phyloP scores from a whole-genome alignment of 2,888 invertebrate genomes.

The Nomada goodeniana region DNA sequence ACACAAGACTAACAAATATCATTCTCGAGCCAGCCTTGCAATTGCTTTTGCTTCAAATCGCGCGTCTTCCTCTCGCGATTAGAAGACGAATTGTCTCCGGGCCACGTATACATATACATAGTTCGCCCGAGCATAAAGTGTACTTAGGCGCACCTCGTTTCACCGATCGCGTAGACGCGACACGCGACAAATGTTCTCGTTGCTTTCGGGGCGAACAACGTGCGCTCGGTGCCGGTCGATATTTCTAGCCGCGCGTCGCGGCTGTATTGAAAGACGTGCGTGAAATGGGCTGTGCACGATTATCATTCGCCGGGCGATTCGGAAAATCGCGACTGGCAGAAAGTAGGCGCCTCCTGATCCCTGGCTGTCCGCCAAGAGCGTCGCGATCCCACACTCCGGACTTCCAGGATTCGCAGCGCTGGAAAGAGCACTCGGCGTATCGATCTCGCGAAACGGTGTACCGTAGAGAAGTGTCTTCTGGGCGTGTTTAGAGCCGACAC shows the following conservation, averaged over 20 bases:
- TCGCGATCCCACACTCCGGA: constrained; percentile 66
- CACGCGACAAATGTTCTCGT: not conserved
- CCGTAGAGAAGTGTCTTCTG: constrained; percentile 34
- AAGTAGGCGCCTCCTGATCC: constrained; percentile 71
- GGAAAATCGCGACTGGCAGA: constrained; percentile 64
- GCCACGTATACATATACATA: too few species aligned
- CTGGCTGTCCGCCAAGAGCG: constrained; percentile 67
- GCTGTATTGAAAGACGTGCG: constrained; percentile 17
- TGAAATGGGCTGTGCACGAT: constrained; percentile 52
- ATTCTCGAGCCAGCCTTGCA: too few species aligned
- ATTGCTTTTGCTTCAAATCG: too few species aligned
- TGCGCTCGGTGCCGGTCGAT: constrained; percentile 22
- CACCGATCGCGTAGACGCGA: not conserved
- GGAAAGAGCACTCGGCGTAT: constrained; percentile 53
- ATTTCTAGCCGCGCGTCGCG: constrained; percentile 28
- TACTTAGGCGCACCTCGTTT: not conserved
- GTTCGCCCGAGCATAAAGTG: too few species aligned
- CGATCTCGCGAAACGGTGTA: constrained; percentile 61
- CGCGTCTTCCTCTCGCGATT: too few species aligned
- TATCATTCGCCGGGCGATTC: constrained; percentile 62
- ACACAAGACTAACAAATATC: too few species aligned
- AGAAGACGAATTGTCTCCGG: too few species aligned
- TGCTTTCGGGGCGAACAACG: constrained; percentile 13
- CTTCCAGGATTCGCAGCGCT: constrained; percentile 58
- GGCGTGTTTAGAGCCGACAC: constrained; percentile 43